A percentile compares a stretch with the other conserved stretches of the same genome.
Conservation (phyloP, 2,113 vertebrate species). For the Hirundichthys speculiger region DNA sequence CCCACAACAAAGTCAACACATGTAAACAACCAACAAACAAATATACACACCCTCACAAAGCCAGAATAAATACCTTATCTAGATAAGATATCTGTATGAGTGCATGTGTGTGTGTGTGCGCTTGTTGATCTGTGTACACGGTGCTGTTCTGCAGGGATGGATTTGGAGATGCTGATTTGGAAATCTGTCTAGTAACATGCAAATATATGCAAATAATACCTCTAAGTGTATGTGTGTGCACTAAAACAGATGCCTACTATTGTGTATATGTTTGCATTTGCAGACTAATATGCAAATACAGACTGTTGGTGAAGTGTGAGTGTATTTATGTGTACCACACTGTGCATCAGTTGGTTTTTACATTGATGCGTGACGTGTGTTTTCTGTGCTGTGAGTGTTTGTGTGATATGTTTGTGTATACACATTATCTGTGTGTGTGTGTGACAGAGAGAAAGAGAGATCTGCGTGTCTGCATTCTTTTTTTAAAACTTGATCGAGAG, state of each 20-base stretch:
- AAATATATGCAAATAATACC: slow-evolving; percentile 70
- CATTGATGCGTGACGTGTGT: slow-evolving; percentile 14
- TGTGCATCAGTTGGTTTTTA: slow-evolving; percentile 9
- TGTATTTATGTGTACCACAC: not conserved
- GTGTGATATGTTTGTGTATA: slow-evolving; percentile 1
- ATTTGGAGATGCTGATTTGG: slow-evolving; percentile 71
- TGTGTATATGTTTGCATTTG: slow-evolving; percentile 40
- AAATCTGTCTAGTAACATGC: slow-evolving; percentile 75
- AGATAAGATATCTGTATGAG: slow-evolving; percentile 29
- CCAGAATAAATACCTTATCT: slow-evolving; percentile 43
- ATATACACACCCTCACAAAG: slow-evolving; percentile 38
- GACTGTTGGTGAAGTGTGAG: slow-evolving; percentile 6
- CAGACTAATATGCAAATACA: slow-evolving; percentile 56
- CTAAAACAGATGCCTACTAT: slow-evolving; percentile 43
- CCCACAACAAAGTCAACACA: slow-evolving; percentile 65
- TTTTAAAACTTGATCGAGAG: not conserved
- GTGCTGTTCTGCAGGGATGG: slow-evolving; percentile 60
- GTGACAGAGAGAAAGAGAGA: too few species aligned
- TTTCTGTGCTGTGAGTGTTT: not conserved
- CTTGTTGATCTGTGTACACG: slow-evolving; percentile 5
- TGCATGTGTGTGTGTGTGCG: slow-evolving; percentile 22
- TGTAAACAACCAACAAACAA: slow-evolving; percentile 66
- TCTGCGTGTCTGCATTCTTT: too few species aligned
- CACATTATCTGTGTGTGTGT: slow-evolving; percentile 7
- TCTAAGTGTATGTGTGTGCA: slow-evolving; percentile 26